These are phyloP conservation scores for Amphipyra berbera DNA, from an alignment of 2,888 invertebrate species.

Conservation along the genomic window DNA sequence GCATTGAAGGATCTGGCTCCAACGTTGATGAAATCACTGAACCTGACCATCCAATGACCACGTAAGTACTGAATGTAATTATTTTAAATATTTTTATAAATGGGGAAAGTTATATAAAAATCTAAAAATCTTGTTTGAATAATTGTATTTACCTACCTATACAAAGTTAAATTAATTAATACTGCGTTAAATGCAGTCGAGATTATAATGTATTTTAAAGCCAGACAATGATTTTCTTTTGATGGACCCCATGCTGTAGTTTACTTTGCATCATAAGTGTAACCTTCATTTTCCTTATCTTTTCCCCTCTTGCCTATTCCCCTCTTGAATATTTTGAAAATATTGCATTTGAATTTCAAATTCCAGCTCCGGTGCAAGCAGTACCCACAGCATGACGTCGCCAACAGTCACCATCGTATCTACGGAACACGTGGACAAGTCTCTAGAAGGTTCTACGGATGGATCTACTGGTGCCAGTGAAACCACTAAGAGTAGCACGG, in stretches of 20 bases:
- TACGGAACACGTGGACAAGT: conserved; percentile 75
- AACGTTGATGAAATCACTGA: conserved; percentile 92
- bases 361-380: conserved; percentile 77
- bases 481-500: conserved; percentile 60
- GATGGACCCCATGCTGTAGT: too few relatives aligned
- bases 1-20: conserved; percentile 94
- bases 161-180: too few relatives aligned
- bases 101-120: too few relatives aligned
- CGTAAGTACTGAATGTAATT: conserved; percentile 69
- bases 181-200: too few relatives aligned
- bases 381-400: conserved; percentile 83
- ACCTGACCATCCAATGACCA: conserved; percentile 90
- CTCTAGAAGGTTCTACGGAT: conserved; percentile 72
- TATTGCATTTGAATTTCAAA: not conserved
- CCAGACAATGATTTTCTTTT: too few relatives aligned
- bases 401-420: conserved; percentile 72
- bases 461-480: conserved; percentile 60
- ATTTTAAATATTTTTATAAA: conserved; percentile 9
- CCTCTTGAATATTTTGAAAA: too few relatives aligned
- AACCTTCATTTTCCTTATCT: too few relatives aligned
- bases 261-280: too few relatives aligned
- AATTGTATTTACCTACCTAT: too few relatives aligned
- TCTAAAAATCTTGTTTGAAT: too few relatives aligned
- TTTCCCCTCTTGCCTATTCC: too few relatives aligned
- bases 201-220: too few relatives aligned